Percentiles rank a stretch among this genome's conserved stretches.
phyloP scores from a whole-genome alignment of 2,113 vertebrate genomes.

The Junco hyemalis region DNA sequence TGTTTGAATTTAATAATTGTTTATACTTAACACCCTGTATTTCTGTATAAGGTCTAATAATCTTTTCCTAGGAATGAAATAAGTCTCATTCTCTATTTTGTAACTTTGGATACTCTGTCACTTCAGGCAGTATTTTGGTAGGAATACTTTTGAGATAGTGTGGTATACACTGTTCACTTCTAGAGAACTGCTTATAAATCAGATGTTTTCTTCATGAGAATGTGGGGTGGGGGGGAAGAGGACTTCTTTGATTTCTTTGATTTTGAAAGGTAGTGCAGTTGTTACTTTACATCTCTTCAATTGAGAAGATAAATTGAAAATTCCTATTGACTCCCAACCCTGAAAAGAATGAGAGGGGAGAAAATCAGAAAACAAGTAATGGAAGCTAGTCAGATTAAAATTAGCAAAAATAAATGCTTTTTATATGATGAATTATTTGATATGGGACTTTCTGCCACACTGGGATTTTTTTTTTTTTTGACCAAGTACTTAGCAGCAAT shows the following conservation, averaged over 20 bases:
- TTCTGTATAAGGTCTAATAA: neutral
- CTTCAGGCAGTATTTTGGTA: neutral
- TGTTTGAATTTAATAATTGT: neutral
- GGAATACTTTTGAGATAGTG: neutral
- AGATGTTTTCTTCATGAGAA: neutral
- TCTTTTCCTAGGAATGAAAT: neutral
- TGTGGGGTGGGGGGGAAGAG: fast-evolving
- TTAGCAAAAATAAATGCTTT: neutral
- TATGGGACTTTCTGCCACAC: neutral
- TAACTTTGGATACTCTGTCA: neutral
- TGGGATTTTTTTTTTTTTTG: neutral
- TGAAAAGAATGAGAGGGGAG: neutral
- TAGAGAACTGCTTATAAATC: neutral
- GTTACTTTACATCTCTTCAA: neutral
- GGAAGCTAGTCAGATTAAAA: neutral
- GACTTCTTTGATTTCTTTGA: neutral
- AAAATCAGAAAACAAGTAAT: neutral
- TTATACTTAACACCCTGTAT: neutral
- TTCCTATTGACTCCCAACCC: neutral
- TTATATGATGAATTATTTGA: neutral
- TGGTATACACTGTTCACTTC: neutral
- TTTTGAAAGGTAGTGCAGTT: neutral
- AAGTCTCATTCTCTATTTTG: neutral
- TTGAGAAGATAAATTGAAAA: constrained; percentile 6
- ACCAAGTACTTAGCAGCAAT: neutral